phyloP scores from a whole-genome alignment of 2,888 invertebrate species.

The Heteropelma amictum region DNA sequence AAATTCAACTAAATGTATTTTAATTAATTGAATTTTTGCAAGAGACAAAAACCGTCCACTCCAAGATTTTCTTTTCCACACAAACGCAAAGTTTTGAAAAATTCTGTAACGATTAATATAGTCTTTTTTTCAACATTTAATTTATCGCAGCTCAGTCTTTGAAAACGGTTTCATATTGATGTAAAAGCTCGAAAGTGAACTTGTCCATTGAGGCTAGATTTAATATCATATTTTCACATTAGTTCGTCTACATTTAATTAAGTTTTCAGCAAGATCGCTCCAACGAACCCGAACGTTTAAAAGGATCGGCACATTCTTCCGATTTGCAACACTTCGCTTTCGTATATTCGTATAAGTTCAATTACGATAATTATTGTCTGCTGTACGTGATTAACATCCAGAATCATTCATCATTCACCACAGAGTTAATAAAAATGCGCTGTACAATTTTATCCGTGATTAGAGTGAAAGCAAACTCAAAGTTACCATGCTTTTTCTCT shows the following conservation, averaged over 20 bases:
- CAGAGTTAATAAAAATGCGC: constrained; percentile 19
- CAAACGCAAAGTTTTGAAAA: too few species aligned
- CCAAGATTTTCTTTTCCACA: too few species aligned
- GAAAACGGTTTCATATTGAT: too few species aligned
- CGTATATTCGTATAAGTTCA: constrained; percentile 10
- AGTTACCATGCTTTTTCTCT: background rate
- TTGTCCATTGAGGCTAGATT: too few species aligned
- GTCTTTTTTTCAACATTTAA: too few species aligned
- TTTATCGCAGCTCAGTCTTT: too few species aligned
- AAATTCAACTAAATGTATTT: too few species aligned
- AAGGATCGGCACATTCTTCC: constrained; percentile 16
- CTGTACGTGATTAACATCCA: constrained; percentile 16
- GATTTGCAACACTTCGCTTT: background rate
- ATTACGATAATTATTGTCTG: constrained; percentile 36
- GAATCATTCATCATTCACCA: constrained; percentile 45
- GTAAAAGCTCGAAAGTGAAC: too few species aligned
- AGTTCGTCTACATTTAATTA: background rate
- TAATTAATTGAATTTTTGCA: too few species aligned
- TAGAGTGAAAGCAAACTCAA: constrained; percentile 33
- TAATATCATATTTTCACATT: constrained; percentile 24
- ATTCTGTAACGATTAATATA: too few species aligned
- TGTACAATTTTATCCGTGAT: background rate
- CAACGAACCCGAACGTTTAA: constrained; percentile 6
- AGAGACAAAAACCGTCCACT: too few species aligned
- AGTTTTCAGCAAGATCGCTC: constrained; percentile 18